A percentile compares a stretch with the other conserved stretches of the same genome.
Evolutionary conservation across 2,888 invertebrate genomes (phyloP).

Genomic region (Autographa pulchrina): DNA sequence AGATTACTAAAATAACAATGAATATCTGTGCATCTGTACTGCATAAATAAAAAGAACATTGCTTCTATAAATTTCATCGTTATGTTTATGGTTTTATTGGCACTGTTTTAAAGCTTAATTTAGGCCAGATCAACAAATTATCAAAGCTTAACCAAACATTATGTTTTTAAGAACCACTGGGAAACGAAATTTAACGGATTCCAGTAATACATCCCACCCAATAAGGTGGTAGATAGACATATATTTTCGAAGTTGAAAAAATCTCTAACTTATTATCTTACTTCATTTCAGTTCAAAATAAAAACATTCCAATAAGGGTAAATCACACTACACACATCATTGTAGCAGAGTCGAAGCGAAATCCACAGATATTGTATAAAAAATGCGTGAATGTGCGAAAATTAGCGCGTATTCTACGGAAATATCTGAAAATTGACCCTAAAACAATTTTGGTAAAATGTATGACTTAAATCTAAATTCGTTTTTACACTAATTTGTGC

Average conservation of each 20-base stretch:
- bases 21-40: slow-evolving; percentile 7
- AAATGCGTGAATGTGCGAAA: too few relatives aligned
- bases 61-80: not conserved
- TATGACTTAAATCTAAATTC: not conserved
- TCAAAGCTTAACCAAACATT: slow-evolving; percentile 17
- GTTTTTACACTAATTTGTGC: not conserved
- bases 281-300: not conserved
- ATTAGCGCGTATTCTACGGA: too few relatives aligned
- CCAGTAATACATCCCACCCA: not conserved
- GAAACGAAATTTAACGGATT: not conserved
- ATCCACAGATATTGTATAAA: too few relatives aligned
- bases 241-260: not conserved
- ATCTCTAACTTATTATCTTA: not conserved
- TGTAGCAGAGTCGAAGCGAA: too few relatives aligned
- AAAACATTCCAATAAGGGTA: not conserved
- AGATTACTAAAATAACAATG: slow-evolving; percentile 16
- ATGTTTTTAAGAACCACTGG: not conserved
- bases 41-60: not conserved
- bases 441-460: not conserved
- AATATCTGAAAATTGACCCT: too few relatives aligned
- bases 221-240: not conserved
- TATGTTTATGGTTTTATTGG: slow-evolving; percentile 23
- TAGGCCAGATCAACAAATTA: slow-evolving; percentile 8
- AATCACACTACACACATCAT: too few relatives aligned
- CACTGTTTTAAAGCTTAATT: slow-evolving; percentile 39